These are phyloP conservation scores for Halotydeus destructor DNA, from an alignment of 1,140 invertebrate species.

Conservation along the genomic window DNA sequence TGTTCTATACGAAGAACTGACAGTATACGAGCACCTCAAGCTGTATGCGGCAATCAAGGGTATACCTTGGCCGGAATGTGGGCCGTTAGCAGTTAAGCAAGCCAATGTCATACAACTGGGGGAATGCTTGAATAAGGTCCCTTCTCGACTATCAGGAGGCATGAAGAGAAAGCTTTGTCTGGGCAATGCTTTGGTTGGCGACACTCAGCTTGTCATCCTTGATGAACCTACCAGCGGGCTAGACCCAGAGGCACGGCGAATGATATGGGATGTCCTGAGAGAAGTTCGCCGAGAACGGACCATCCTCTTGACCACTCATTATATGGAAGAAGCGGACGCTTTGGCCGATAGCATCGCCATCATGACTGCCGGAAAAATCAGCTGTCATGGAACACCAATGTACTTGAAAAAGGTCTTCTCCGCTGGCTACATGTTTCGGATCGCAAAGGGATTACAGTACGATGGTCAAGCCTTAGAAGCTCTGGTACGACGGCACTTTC, in stretches of 20 bases:
- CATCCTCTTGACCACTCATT: constrained; percentile 83
- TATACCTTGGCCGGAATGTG: constrained; percentile 20
- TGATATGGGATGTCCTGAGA: constrained; percentile 35
- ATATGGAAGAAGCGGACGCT: constrained; percentile 88
- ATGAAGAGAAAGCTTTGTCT: constrained; percentile 33
- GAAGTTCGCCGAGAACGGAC: constrained; percentile 31
- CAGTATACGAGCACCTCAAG: constrained; percentile 18
- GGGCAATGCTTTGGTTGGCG: constrained; percentile 36
- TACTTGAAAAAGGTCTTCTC: constrained; percentile 32
- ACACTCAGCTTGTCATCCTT: too few relatives aligned
- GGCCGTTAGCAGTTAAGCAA: constrained; percentile 25
- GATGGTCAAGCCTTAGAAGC: neutral
- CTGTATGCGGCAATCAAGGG: constrained; percentile 33
- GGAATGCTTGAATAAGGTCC: too few relatives aligned
- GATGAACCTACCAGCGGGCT: constrained; percentile 25
- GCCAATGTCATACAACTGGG: too few relatives aligned
- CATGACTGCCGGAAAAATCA: constrained; percentile 31
- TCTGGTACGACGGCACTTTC: constrained; percentile 8
- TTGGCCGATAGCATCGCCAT: constrained; percentile 35
- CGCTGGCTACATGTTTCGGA: constrained; percentile 17
- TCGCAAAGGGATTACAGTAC: constrained; percentile 13
- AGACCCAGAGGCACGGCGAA: constrained; percentile 34
- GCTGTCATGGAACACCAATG: constrained; percentile 30
- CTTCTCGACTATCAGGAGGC: constrained; percentile 28
- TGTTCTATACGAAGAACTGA: constrained; percentile 26